A percentile compares a stretch with the other conserved stretches of the same genome.
These are phyloP conservation scores for Engraulis encrasicolus DNA, from an alignment of 2,113 vertebrate genomes.

Conservation along the genomic window DNA sequence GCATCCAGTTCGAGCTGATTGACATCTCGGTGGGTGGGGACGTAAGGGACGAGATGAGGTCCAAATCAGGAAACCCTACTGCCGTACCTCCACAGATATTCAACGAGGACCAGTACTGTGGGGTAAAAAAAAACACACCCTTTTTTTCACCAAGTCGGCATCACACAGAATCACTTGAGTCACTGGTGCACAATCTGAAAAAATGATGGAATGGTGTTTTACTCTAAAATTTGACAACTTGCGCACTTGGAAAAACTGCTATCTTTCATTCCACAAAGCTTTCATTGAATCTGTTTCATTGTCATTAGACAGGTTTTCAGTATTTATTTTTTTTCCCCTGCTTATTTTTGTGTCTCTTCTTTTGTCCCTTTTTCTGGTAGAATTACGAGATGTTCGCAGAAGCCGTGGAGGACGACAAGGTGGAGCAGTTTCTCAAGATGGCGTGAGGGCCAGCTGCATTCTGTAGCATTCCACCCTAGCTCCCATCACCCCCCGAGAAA, in stretches of 20 bases:
- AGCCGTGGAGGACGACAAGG: constrained; percentile 88
- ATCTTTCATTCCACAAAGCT: no score
- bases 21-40: constrained; percentile 90
- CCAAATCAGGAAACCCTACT: constrained; percentile 83
- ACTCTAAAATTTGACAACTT: neutral
- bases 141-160: no score
- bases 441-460: constrained; percentile 74
- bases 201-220: neutral
- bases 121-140: constrained; percentile 75
- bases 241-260: no score
- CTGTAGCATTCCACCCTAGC: constrained; percentile 33
- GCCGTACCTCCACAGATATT: constrained; percentile 94
- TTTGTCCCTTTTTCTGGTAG: constrained; percentile 67
- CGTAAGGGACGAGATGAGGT: constrained; percentile 90
- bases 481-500: neutral
- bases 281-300: no score
- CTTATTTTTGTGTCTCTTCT: neutral
- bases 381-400: constrained; percentile 90
- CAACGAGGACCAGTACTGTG: constrained; percentile 92
- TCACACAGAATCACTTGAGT: rapidly evolving
- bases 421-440: constrained; percentile 93
- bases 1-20: constrained; percentile 88
- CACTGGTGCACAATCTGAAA: neutral
- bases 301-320: neutral
- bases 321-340: neutral